Conservation (phyloP, 2,113 vertebrate genomes). For the Athene cunicularia region DNA sequence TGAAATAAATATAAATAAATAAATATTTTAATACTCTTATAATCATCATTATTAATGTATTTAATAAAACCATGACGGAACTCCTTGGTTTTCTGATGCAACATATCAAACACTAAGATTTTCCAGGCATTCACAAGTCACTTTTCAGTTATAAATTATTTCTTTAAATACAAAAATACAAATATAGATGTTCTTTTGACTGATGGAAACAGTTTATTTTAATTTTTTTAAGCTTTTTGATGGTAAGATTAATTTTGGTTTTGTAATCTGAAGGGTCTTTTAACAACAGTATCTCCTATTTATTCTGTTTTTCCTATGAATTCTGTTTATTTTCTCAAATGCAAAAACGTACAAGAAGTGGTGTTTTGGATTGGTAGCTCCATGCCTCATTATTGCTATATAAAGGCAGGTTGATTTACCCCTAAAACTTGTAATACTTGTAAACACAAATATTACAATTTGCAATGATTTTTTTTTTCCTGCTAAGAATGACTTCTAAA, state of each 20-base stretch:
- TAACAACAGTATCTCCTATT: background rate
- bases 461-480: background rate
- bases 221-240: background rate
- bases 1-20: background rate
- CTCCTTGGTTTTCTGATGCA: background rate
- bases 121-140: background rate
- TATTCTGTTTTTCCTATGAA: background rate
- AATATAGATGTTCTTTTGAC: accelerated
- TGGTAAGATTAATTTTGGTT: background rate
- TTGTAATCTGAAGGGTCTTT: background rate
- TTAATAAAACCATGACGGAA: background rate
- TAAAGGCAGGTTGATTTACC: background rate
- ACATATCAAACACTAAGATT: background rate
- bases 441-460: background rate
- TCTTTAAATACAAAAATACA: background rate
- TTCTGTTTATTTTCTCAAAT: background rate
- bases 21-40: background rate
- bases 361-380: background rate
- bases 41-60: background rate
- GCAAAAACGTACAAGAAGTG: background rate
- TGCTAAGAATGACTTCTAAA: background rate
- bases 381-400: background rate
- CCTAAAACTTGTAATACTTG: background rate
- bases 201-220: background rate
- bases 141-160: background rate